Conservation (phyloP, 2,113 vertebrate species). For the Aepyceros melampus region DNA sequence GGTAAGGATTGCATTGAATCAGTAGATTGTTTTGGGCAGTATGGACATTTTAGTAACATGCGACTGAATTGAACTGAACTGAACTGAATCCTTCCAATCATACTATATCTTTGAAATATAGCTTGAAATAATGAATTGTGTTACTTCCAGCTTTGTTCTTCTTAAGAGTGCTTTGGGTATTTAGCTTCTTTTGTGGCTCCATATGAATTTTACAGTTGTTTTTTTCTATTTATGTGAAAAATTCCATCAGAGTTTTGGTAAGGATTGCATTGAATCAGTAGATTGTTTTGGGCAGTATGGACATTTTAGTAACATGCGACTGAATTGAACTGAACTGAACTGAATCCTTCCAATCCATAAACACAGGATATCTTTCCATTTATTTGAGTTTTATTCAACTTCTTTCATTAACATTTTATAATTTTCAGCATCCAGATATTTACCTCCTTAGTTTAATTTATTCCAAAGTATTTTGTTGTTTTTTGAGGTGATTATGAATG, state of each 20-base stretch:
- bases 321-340: too few species aligned
- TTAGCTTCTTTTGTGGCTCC: neutral
- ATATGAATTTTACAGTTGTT: neutral
- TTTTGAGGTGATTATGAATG: neutral
- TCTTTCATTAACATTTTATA: neutral
- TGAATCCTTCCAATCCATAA: neutral
- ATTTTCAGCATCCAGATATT: neutral
- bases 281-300: neutral
- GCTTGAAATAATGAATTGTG: neutral
- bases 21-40: neutral
- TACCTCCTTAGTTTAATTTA: neutral
- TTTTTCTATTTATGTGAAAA: neutral
- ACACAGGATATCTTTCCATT: neutral
- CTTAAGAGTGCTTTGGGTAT: neutral
- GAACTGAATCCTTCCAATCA: too few species aligned
- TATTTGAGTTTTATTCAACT: neutral
- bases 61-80: too few species aligned
- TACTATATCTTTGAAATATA: neutral
- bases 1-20: neutral
- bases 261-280: neutral
- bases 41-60: neutral
- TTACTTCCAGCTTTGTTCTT: neutral
- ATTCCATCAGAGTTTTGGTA: neutral
- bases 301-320: neutral
- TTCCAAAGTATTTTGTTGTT: neutral